Percentiles rank a stretch among this genome's conserved stretches.
phyloP scores from a whole-genome alignment of 1,140 invertebrate species.

The Nylanderia fulva region DNA sequence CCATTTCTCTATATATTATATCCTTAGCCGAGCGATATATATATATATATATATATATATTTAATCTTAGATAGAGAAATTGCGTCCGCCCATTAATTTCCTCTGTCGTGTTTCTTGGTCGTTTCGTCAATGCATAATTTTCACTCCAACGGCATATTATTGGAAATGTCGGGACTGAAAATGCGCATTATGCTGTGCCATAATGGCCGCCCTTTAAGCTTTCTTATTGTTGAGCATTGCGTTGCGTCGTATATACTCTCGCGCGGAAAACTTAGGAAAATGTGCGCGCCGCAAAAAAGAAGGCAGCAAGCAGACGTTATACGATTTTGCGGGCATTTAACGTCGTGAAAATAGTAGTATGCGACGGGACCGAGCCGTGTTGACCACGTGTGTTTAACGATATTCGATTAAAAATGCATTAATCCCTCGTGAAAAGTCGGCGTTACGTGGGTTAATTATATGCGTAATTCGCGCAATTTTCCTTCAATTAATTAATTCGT shows the following conservation, averaged over 20 bases:
- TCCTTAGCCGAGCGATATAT: neutral
- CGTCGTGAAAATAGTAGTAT: slow-evolving; percentile 45
- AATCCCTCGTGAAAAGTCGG: slow-evolving; percentile 3
- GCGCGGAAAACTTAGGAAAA: slow-evolving; percentile 54
- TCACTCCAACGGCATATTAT: slow-evolving; percentile 51
- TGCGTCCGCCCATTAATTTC: slow-evolving; percentile 46
- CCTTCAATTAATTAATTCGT: slow-evolving; percentile 6
- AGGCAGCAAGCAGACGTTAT: slow-evolving; percentile 17
- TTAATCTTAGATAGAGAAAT: slow-evolving; percentile 27
- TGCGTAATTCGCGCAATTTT: neutral
- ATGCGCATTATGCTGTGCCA: slow-evolving; percentile 46
- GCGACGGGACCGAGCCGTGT: neutral
- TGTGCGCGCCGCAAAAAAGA: slow-evolving; percentile 11
- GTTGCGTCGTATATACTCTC: slow-evolving; percentile 32
- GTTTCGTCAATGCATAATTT: slow-evolving; percentile 65
- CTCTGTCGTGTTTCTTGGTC: slow-evolving; percentile 23
- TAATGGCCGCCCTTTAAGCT: slow-evolving; percentile 54
- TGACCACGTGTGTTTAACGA: slow-evolving; percentile 50
- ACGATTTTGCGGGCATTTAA: slow-evolving; percentile 53
- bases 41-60: too few relatives aligned
- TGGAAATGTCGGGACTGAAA: slow-evolving; percentile 44
- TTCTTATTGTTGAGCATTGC: slow-evolving; percentile 62
- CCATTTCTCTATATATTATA: neutral
- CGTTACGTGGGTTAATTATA: neutral
- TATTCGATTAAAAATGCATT: slow-evolving; percentile 61